Evolutionary conservation across 2,797 vertebrate genomes (phyloP).

Genomic region (Crenichthys baileyi): DNA sequence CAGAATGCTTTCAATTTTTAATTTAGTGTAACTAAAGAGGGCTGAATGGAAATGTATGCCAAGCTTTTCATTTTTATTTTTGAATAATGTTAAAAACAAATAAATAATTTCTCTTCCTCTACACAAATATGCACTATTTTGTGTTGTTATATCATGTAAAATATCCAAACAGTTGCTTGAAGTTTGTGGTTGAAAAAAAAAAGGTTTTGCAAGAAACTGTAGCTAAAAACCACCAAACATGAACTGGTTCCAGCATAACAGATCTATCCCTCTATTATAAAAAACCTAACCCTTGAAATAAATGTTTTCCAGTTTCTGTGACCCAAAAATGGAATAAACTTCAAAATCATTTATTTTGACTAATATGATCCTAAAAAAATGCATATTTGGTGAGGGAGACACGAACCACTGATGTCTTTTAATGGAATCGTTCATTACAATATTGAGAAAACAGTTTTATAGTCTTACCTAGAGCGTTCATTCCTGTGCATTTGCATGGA

Average conservation of each 20-base stretch:
- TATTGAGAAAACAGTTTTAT: not conserved
- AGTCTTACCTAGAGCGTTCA: conserved; percentile 51
- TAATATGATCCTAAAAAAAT: not conserved
- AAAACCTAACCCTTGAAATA: not conserved
- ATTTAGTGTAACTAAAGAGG: not conserved
- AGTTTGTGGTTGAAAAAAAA: not conserved
- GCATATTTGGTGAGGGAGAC: not conserved
- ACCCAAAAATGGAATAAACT: not conserved
- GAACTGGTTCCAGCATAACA: not conserved
- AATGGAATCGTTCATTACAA: not conserved
- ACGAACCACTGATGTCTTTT: not conserved
- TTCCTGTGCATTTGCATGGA: conserved; percentile 20
- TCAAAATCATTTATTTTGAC: not conserved
- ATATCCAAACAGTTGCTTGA: not conserved
- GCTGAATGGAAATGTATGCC: not conserved
- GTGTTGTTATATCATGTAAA: not conserved
- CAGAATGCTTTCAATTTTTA: not conserved
- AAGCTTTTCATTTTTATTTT: not conserved
- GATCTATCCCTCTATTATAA: not conserved
- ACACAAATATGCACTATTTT: too few relatives aligned
- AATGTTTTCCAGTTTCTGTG: not conserved
- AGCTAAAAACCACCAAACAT: not conserved
- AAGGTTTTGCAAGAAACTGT: not conserved
- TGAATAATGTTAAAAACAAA: not conserved
- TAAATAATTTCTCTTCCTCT: not conserved